These are phyloP conservation scores for Calephelis perditalis DNA, from an alignment of 2,888 invertebrate species.

Conservation along the genomic window DNA sequence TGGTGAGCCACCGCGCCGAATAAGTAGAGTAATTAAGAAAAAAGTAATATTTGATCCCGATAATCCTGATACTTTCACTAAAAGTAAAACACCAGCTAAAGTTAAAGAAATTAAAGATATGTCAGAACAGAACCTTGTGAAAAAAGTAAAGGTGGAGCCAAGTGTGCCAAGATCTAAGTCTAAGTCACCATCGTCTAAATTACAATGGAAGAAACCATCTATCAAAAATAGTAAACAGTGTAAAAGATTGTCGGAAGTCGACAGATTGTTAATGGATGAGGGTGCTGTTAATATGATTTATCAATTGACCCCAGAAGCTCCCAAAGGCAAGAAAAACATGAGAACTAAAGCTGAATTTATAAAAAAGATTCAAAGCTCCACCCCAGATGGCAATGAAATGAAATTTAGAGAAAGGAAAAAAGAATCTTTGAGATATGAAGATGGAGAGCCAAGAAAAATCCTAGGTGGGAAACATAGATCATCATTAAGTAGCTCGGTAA, in stretches of 20 bases:
- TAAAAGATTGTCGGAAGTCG: constrained; percentile 83
- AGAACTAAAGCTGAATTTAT: constrained; percentile 79
- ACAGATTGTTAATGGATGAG: constrained; percentile 88
- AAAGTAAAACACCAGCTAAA: constrained; percentile 49
- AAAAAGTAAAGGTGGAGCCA: constrained; percentile 49
- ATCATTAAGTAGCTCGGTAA: constrained; percentile 58
- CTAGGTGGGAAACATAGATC: constrained; percentile 53
- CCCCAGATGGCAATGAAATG: constrained; percentile 61
- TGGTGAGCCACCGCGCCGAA: constrained; percentile 54
- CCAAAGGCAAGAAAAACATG: constrained; percentile 69
- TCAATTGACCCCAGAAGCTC: constrained; percentile 81
- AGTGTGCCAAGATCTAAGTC: constrained; percentile 43
- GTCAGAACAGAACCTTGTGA: constrained; percentile 42
- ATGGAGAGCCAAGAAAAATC: constrained; percentile 55
- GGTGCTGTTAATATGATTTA: constrained; percentile 92
- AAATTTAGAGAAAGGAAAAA: constrained; percentile 75
- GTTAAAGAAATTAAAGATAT: constrained; percentile 43
- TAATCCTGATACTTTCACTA: constrained; percentile 74
- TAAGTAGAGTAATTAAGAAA: constrained; percentile 81
- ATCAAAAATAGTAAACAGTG: constrained; percentile 71
- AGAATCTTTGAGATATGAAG: constrained; percentile 50
- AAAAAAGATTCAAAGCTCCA: constrained; percentile 77
- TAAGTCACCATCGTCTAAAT: constrained; percentile 56
- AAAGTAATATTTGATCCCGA: constrained; percentile 87
- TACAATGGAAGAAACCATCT: constrained; percentile 68